Conservation (phyloP, 1,140 invertebrate genomes). For the Drosophila ficusphila region DNA sequence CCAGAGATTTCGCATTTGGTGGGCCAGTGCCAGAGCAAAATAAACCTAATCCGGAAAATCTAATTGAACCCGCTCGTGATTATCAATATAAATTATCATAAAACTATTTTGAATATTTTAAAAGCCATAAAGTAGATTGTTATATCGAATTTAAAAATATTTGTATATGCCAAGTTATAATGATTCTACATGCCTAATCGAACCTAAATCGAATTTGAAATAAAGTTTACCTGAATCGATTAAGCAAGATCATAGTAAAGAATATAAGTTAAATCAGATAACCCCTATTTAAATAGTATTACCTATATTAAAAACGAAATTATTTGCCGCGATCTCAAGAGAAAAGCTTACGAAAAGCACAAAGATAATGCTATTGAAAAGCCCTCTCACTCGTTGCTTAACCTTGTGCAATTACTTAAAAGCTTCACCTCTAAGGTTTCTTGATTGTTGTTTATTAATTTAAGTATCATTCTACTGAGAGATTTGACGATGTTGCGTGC, state of each 20-base stretch:
- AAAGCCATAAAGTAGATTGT: too few relatives aligned
- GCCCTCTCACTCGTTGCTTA: not conserved
- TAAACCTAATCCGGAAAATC: not conserved
- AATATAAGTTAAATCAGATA: too few relatives aligned
- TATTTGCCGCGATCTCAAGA: not conserved
- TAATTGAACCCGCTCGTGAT: conserved; percentile 2
- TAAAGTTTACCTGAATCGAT: too few relatives aligned
- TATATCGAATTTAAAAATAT: too few relatives aligned
- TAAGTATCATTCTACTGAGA: not conserved
- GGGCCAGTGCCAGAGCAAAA: not conserved
- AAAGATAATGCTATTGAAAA: not conserved
- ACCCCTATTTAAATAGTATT: not conserved
- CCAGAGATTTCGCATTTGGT: conserved; percentile 2
- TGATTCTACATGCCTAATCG: too few relatives aligned
- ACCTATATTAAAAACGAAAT: not conserved
- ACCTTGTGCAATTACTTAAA: conserved; percentile 8
- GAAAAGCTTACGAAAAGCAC: not conserved
- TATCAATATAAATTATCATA: too few relatives aligned
- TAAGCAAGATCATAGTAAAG: too few relatives aligned
- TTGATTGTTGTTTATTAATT: not conserved
- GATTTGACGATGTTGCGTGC: conserved; percentile 9
- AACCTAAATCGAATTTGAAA: too few relatives aligned
- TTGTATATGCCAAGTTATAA: too few relatives aligned
- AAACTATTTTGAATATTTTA: too few relatives aligned
- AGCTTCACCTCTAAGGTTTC: not conserved